Evolutionary conservation across 2,113 vertebrate species (phyloP).

Genomic region (Esox niger): DNA sequence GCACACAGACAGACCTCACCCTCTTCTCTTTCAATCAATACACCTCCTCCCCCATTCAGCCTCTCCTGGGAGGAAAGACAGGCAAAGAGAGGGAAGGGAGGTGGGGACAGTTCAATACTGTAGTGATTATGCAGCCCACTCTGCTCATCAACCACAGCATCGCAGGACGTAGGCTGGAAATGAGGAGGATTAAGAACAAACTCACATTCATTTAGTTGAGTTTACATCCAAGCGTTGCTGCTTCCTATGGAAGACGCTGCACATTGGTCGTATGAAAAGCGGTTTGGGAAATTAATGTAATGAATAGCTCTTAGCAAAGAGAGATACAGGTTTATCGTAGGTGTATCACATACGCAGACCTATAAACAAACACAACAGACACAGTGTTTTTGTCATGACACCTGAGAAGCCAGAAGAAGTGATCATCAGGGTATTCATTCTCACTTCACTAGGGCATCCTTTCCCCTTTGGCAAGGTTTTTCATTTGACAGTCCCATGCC

Average conservation of each 20-base stretch:
- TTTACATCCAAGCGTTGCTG: neutral
- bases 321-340: neutral
- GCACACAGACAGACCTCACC: conserved; percentile 17
- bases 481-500: neutral
- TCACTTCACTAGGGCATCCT: neutral
- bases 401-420: neutral
- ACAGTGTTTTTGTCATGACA: neutral
- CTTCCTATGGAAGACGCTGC: neutral
- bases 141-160: neutral
- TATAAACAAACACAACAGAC: neutral
- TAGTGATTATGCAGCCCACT: conserved; percentile 1
- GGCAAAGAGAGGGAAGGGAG: neutral
- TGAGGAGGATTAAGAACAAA: neutral
- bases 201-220: neutral
- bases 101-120: neutral
- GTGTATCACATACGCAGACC: conserved; percentile 5
- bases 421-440: neutral
- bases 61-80: conserved; percentile 23
- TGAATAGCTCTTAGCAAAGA: neutral
- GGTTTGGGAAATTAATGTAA: neutral
- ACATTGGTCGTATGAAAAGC: neutral
- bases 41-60: conserved; percentile 22
- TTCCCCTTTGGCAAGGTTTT: neutral
- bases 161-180: neutral
- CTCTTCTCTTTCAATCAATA: conserved; percentile 25